These are phyloP conservation scores for Molanna angustata DNA, from an alignment of 2,888 invertebrate genomes.

Conservation along the genomic window DNA sequence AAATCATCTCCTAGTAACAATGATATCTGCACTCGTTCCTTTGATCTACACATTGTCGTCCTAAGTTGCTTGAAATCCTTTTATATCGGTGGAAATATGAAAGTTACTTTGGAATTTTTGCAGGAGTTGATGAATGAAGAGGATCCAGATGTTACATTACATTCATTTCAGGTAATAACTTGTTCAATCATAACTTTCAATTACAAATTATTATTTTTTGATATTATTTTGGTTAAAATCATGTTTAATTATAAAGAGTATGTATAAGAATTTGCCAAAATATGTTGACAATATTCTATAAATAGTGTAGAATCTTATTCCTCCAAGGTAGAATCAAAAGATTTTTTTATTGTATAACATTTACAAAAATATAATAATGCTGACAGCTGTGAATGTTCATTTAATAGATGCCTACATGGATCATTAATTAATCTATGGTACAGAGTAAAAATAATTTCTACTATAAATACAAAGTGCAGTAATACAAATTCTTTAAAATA, in stretches of 20 bases:
- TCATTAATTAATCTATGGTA: no score
- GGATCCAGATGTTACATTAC: slow-evolving; percentile 55
- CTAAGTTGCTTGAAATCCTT: not conserved
- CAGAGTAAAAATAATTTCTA: no score
- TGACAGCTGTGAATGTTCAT: no score
- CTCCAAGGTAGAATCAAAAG: no score
- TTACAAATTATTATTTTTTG: not conserved
- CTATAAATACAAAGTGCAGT: no score
- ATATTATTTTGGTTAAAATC: not conserved
- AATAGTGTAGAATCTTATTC: no score
- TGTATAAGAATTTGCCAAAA: not conserved
- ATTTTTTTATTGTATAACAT: no score
- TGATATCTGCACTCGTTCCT: slow-evolving; percentile 2
- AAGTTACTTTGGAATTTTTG: slow-evolving; percentile 54
- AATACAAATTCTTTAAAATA: no score
- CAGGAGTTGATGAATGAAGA: slow-evolving; percentile 54
- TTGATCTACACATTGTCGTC: slow-evolving; percentile 3
- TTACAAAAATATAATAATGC: no score
- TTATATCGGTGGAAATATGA: slow-evolving; percentile 19
- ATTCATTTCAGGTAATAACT: slow-evolving; percentile 51
- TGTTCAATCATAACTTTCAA: not conserved
- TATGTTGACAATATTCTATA: no score
- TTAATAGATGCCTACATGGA: no score
- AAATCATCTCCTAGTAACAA: not conserved
- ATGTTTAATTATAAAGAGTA: not conserved